These are phyloP conservation scores for Eleginops maclovinus DNA, from an alignment of 2,113 vertebrate genomes.

Conservation along the genomic window DNA sequence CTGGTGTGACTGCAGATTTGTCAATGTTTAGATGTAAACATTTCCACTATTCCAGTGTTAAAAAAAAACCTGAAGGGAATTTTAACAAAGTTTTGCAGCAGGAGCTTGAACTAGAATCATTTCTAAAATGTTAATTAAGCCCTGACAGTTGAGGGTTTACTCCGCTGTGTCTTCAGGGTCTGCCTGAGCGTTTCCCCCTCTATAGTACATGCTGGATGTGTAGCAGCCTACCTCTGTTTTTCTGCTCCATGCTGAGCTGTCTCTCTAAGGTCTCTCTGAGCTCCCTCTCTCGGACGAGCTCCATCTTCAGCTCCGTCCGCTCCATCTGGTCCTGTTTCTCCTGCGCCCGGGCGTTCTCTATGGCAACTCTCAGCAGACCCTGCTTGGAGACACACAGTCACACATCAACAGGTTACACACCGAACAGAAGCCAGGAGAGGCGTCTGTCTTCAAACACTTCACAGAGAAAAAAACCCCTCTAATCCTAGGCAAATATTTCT, in stretches of 20 bases:
- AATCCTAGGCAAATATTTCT: background rate
- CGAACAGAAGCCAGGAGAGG: constrained; percentile 14
- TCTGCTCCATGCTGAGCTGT: constrained; percentile 96
- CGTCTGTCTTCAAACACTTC: background rate
- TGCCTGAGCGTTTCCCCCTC: background rate
- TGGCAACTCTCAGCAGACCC: constrained; percentile 98
- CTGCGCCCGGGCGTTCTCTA: constrained; percentile 97
- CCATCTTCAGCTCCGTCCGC: constrained; percentile 98
- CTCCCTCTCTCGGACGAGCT: constrained; percentile 96
- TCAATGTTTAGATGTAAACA: constrained; percentile 29
- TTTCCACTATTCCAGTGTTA: constrained; percentile 15
- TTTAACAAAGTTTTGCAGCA: too few relatives aligned
- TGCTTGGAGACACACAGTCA: constrained; percentile 83
- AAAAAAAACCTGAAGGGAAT: too few relatives aligned
- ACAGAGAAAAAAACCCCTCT: background rate
- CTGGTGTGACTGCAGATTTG: constrained; percentile 21
- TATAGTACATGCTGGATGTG: too few relatives aligned
- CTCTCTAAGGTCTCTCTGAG: constrained; percentile 97
- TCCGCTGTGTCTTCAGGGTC: background rate
- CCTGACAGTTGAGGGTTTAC: background rate
- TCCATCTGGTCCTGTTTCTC: constrained; percentile 99
- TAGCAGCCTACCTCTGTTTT: constrained; percentile 90
- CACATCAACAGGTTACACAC: constrained; percentile 74
- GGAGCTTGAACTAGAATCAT: too few relatives aligned
- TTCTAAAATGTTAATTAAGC: background rate